Evolutionary conservation across 2,888 invertebrate species (phyloP).

Genomic region (Cataglyphis cursor): DNA sequence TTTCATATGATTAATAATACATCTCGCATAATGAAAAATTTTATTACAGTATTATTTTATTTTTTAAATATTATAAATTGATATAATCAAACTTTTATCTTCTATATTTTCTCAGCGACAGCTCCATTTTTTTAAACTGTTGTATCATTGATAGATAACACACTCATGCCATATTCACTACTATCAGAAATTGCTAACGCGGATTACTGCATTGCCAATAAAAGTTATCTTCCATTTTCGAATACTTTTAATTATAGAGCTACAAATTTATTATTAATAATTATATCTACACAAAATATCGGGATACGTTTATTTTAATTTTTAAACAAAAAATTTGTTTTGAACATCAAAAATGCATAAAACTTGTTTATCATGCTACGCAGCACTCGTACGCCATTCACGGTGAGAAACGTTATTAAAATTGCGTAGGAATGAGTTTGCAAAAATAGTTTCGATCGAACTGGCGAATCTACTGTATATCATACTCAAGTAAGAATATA

Average conservation of each 20-base stretch:
- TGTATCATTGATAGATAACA: background rate
- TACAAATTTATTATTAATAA: background rate
- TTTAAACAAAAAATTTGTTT: background rate
- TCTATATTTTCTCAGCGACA: background rate
- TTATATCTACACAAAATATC: background rate
- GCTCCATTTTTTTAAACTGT: background rate
- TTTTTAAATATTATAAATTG: background rate
- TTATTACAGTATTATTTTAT: background rate
- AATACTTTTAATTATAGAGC: background rate
- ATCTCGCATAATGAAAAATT: background rate
- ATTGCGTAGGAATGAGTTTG: background rate
- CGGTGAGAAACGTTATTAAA: background rate
- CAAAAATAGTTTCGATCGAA: background rate
- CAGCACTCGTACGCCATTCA: background rate
- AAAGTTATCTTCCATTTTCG: background rate
- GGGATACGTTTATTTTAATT: background rate
- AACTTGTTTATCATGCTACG: background rate
- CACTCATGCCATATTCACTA: background rate
- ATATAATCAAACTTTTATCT: background rate
- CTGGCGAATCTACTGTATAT: background rate
- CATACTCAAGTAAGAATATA: constrained; percentile 19
- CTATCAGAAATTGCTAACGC: constrained; percentile 4
- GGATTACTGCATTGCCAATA: background rate
- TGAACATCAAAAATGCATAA: background rate
- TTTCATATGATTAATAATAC: background rate